Conservation (phyloP, 2,113 vertebrate species). For the Oryzias woworae region DNA sequence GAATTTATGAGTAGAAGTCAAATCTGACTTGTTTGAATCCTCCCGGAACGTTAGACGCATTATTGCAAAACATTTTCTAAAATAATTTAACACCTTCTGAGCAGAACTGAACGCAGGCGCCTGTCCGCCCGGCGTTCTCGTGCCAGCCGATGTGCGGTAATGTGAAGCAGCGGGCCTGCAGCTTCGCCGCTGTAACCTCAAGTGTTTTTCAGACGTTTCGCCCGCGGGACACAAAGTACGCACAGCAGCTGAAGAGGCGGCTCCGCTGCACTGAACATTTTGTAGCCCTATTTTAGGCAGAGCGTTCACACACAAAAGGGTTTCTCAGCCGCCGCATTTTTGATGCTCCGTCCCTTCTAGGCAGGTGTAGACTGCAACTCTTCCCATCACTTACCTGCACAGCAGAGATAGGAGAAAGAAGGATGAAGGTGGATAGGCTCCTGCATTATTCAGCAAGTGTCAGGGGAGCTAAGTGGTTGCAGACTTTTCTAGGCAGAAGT, state of each 20-base stretch:
- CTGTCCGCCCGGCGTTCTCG: constrained; percentile 12
- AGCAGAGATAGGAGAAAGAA: constrained; percentile 46
- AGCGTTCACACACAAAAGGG: neutral
- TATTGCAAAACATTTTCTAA: too few species aligned
- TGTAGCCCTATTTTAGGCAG: constrained; percentile 50
- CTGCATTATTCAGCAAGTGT: constrained; percentile 73
- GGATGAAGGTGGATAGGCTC: constrained; percentile 51
- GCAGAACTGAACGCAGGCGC: constrained; percentile 16
- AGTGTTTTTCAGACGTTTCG: constrained; percentile 15
- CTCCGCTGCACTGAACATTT: constrained; percentile 50
- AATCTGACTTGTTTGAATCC: neutral
- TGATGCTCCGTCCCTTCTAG: constrained; percentile 52
- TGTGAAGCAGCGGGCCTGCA: constrained; percentile 38
- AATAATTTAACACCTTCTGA: too few species aligned
- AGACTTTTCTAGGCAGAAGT: constrained; percentile 40
- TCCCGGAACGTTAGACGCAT: neutral
- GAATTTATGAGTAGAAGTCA: too few species aligned
- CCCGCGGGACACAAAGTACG: constrained; percentile 19
- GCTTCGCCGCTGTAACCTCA: neutral
- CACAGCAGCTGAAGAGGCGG: constrained; percentile 47
- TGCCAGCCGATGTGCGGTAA: constrained; percentile 18
- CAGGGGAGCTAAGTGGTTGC: constrained; percentile 56
- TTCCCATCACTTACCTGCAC: constrained; percentile 62
- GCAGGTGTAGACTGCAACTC: constrained; percentile 49
- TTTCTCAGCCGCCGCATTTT: constrained; percentile 42